phyloP scores from a whole-genome alignment of 2,888 invertebrate species.

The Lepidochitona cinerea region DNA sequence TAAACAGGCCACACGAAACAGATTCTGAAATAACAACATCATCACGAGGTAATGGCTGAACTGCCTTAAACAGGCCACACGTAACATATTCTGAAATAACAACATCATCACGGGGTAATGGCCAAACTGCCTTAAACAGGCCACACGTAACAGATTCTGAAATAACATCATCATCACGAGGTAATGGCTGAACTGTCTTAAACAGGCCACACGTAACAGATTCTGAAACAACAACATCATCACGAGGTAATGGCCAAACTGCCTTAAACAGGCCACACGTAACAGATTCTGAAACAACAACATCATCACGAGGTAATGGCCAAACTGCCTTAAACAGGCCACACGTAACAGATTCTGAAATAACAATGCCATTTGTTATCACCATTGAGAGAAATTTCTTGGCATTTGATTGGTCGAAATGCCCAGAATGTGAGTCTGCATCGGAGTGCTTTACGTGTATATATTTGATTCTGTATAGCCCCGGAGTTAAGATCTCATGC shows the following conservation, averaged over 20 bases:
- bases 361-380: no score
- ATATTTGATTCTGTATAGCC: no score
- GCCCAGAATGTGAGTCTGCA: no score
- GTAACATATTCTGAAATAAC: conserved; percentile 77
- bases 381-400: no score
- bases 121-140: conserved; percentile 86
- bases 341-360: conserved; percentile 79
- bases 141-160: conserved; percentile 79
- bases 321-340: conserved; percentile 85
- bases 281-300: conserved; percentile 78
- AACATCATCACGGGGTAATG: no score
- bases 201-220: conserved; percentile 81
- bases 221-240: no score
- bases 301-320: conserved; percentile 79
- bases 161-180: no score
- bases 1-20: no score
- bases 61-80: conserved; percentile 83
- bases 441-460: no score
- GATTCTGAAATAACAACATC: no score
- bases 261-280: conserved; percentile 82
- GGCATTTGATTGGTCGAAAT: no score
- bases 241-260: conserved; percentile 83
- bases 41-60: conserved; percentile 84
- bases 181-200: conserved; percentile 84
- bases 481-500: no score